These are phyloP conservation scores for Psilopogon haemacephalus DNA, from an alignment of 2,113 vertebrate genomes.

Conservation along the genomic window DNA sequence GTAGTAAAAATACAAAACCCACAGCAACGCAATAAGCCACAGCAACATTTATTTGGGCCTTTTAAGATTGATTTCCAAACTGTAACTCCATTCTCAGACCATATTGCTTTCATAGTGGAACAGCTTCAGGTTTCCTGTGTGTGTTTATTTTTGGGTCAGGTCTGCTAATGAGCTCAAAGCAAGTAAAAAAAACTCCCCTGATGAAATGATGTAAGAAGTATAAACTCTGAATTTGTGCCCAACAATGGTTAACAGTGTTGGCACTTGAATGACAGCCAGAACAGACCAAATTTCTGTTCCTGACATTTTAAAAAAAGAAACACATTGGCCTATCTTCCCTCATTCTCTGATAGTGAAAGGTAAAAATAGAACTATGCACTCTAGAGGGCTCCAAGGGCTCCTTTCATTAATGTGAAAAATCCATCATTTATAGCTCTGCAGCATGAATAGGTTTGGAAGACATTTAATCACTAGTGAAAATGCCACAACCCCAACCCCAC, in stretches of 20 bases:
- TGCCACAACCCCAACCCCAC: conserved; percentile 34
- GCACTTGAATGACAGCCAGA: conserved; percentile 22
- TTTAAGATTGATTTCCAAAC: not conserved
- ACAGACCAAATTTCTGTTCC: conserved; percentile 19
- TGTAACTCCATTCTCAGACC: not conserved
- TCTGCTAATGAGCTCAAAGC: not conserved
- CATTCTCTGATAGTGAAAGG: conserved; percentile 49
- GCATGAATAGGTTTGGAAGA: conserved; percentile 63
- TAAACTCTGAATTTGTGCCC: not conserved
- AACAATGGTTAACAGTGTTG: not conserved
- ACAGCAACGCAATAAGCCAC: not conserved
- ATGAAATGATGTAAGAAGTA: not conserved
- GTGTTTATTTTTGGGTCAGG: conserved; percentile 14
- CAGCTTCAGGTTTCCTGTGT: not conserved
- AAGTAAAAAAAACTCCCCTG: not conserved
- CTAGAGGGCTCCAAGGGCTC: conserved; percentile 49
- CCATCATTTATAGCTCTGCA: conserved; percentile 56
- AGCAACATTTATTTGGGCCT: not conserved
- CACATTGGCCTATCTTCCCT: conserved; percentile 41
- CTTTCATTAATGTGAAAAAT: conserved; percentile 66
- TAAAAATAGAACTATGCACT: conserved; percentile 69
- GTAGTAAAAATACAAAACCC: not conserved
- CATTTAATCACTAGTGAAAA: conserved; percentile 62
- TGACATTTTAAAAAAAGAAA: conserved; percentile 55
- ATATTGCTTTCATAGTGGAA: not conserved